phyloP scores from a whole-genome alignment of 2,113 vertebrate species.

The Nyctereutes procyonoides region DNA sequence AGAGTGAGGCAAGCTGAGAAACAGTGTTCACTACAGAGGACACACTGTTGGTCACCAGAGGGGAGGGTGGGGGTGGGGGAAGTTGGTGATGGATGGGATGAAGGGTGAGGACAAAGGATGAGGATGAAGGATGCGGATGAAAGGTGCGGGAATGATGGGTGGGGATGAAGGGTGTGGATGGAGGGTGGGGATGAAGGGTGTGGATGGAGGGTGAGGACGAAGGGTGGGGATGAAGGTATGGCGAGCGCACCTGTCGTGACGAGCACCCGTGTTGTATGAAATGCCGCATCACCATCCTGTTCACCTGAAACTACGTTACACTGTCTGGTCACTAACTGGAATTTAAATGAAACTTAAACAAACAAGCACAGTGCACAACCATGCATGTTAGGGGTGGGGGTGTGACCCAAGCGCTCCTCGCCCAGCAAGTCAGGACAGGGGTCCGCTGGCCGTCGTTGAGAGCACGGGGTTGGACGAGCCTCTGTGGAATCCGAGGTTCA shows the following conservation, averaged over 20 bases:
- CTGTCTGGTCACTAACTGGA: background rate
- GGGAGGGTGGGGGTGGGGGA: accelerated
- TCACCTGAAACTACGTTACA: background rate
- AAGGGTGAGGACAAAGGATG: background rate
- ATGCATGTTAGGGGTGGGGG: background rate
- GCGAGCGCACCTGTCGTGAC: background rate
- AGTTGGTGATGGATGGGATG: background rate
- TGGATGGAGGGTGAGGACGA: too few species aligned
- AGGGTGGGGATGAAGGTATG: background rate
- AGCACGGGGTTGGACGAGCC: background rate
- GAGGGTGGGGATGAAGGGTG: too few species aligned
- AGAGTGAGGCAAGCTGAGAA: background rate
- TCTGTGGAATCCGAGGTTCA: background rate
- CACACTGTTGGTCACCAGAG: background rate
- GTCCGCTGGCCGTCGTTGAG: background rate
- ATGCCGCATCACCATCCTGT: background rate
- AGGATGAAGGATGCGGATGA: too few species aligned
- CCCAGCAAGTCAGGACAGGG: background rate
- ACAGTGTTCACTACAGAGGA: background rate
- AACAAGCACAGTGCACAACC: background rate
- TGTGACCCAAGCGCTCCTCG: too few species aligned
- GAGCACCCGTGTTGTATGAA: background rate
- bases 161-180: too few species aligned
- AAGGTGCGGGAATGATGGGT: too few species aligned
- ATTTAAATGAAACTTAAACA: background rate